phyloP scores from a whole-genome alignment of 2,797 vertebrate genomes.

The Geotrypetes seraphini region DNA sequence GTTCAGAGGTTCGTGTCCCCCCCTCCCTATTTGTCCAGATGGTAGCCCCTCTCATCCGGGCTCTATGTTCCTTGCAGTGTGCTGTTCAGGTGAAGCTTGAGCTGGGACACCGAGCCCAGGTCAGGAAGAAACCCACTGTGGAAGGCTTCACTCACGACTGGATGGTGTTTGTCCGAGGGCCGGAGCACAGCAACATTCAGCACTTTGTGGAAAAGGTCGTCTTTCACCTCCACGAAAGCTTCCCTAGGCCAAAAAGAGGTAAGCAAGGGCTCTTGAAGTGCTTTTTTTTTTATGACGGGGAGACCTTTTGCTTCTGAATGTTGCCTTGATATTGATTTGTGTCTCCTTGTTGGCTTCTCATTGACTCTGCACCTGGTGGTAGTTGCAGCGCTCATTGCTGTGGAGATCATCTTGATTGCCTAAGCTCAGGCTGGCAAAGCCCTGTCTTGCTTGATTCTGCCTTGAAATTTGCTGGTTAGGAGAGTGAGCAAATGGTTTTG shows the following conservation, averaged over 20 bases:
- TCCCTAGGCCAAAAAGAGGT: slow-evolving; percentile 96
- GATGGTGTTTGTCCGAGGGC: slow-evolving; percentile 96
- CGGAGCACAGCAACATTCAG: slow-evolving; percentile 95
- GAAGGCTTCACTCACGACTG: slow-evolving; percentile 98
- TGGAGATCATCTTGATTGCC: too few species aligned
- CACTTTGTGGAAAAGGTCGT: slow-evolving; percentile 98
- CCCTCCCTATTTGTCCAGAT: too few species aligned
- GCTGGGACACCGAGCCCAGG: slow-evolving; percentile 93
- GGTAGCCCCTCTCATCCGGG: too few species aligned
- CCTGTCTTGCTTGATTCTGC: too few species aligned
- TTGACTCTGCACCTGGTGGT: too few species aligned
- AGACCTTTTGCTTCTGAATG: too few species aligned
- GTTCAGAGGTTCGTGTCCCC: too few species aligned
- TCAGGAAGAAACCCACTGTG: slow-evolving; percentile 91
- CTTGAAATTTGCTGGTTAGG: too few species aligned
- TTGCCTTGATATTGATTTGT: too few species aligned
- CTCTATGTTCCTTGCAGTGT: slow-evolving; percentile 63
- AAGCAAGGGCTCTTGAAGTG: slow-evolving; percentile 23
- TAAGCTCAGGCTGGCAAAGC: too few species aligned
- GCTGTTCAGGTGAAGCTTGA: slow-evolving; percentile 97
- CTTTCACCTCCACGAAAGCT: slow-evolving; percentile 96
- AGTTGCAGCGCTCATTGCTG: background rate
- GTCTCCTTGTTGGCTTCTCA: slow-evolving; percentile 11
- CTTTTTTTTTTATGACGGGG: background rate
- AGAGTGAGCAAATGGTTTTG: too few species aligned